Base-by-base conservation (phyloP, 2,888 invertebrate genomes). In the Nomada fucata region DNA sequence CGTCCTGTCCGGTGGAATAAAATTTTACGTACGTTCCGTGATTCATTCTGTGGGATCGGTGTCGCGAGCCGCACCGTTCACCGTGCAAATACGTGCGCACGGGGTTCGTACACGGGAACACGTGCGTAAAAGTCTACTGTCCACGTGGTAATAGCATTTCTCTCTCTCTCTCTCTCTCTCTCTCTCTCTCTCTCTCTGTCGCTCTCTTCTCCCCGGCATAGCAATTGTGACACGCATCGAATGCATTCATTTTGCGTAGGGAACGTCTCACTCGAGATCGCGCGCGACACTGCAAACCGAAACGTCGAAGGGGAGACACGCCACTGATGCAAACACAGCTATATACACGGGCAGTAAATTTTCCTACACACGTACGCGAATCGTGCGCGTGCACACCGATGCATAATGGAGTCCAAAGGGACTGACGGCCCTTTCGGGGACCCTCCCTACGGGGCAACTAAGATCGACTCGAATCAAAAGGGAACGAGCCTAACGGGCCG, bases 171-270 rank as follows among this genome's bases (percentile, higher is more conserved):
- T 57, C n/a, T 13, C 44, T 4, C 68, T 23, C 26, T 57, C n/a
- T 13, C 44, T 29, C 65, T 26, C 4, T 47, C 26, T 13, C 44
- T 4, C 68, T 23, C 26, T 57, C n/a, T 13, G n/a, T n/a, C n/a
- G n/a, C 15, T 18, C 42, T 13, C 42, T 5, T 15, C 55, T 4
- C 59, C 55, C 61, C 65, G 44, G 55, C 73, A 68, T 82, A 76
- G 76, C 76, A 84, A 87, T 82, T 85, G 90, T 89, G 89, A 91
- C 91, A 89, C 86, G 89, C 89, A 89, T 91, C 90, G 90, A 92
- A 92, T 87, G 90, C 91, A 90, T 91, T 91, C 90, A 90, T 91
- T 92, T 90, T 79, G 86, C 87, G 86, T 91, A 86, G 89, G 89
- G 89, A 89, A 91, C 89, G 89, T 91, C 91, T 92, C 89, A 92